Percentiles rank a stretch among this genome's conserved stretches.
Evolutionary conservation across 2,113 vertebrate genomes (phyloP).

Genomic region (Xenopus tropicalis): DNA sequence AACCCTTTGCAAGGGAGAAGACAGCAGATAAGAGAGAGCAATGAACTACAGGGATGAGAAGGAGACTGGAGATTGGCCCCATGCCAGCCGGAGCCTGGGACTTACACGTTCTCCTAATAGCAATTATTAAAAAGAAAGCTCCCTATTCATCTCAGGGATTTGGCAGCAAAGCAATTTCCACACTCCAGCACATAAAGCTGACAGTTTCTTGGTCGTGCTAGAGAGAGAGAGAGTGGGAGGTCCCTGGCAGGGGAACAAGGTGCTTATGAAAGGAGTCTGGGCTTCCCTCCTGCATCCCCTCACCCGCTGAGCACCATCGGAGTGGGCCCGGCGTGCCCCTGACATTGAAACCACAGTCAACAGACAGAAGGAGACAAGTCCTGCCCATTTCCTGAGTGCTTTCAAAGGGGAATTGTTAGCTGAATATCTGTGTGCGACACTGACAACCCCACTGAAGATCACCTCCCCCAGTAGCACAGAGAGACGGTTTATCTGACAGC

Average conservation of each 20-base stretch:
- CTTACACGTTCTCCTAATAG: slow-evolving; percentile 38
- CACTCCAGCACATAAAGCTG: not conserved
- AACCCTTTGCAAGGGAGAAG: not conserved
- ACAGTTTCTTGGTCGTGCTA: not conserved
- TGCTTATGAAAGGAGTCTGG: not conserved
- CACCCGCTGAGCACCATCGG: slow-evolving; percentile 32
- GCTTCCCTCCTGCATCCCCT: not conserved
- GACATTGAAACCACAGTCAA: slow-evolving; percentile 1
- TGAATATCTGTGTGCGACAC: slow-evolving; percentile 39
- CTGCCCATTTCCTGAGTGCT: not conserved
- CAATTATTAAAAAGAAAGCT: slow-evolving; percentile 47
- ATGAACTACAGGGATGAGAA: rapidly evolving
- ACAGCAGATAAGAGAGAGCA: not conserved
- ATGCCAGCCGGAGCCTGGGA: slow-evolving; percentile 30
- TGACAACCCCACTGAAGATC: slow-evolving; percentile 41
- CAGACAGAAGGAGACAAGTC: not conserved
- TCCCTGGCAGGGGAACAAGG: slow-evolving; percentile 16
- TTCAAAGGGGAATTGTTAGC: slow-evolving; percentile 9
- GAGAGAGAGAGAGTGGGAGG: slow-evolving; percentile 23
- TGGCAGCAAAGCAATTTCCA: slow-evolving; percentile 36
- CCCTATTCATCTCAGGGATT: slow-evolving; percentile 45
- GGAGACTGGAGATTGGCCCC: slow-evolving; percentile 17
- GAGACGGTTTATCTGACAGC: slow-evolving; percentile 45
- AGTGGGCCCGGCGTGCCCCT: slow-evolving; percentile 25
- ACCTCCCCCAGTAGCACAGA: slow-evolving; percentile 37